Conservation (phyloP, 1,140 invertebrate genomes). For the Steinernema feltiae region DNA sequence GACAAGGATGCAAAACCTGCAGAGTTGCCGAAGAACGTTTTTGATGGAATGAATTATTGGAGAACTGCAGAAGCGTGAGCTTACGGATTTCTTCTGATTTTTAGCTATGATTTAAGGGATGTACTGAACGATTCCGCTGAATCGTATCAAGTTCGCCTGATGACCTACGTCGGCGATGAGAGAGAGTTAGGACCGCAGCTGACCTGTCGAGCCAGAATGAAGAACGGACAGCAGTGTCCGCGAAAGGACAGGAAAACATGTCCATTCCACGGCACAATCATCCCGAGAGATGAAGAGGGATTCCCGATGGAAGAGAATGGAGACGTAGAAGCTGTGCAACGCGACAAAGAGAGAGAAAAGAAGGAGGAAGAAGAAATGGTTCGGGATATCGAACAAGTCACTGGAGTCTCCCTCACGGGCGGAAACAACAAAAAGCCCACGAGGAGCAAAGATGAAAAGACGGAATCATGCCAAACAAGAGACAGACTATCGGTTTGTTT, state of each 20-base stretch:
- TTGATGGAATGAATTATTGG: conserved; percentile 48
- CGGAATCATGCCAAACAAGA: conserved; percentile 19
- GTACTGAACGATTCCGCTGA: conserved; percentile 23
- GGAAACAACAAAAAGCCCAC: conserved; percentile 30
- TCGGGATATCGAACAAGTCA: conserved; percentile 44
- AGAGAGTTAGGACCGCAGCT: conserved; percentile 24
- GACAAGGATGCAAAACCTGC: conserved; percentile 43
- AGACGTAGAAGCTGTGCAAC: conserved; percentile 12
- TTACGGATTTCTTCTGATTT: background rate
- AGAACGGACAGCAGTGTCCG: conserved; percentile 40
- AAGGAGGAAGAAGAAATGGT: conserved; percentile 41
- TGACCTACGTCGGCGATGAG: conserved; percentile 42
- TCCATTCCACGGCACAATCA: conserved; percentile 44
- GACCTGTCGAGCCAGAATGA: conserved; percentile 36
- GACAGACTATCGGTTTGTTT: conserved; percentile 40
- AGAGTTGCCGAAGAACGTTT: conserved; percentile 26
- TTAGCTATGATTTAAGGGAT: background rate
- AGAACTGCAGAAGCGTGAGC: conserved; percentile 29
- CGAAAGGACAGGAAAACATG: conserved; percentile 43
- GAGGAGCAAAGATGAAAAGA: conserved; percentile 31
- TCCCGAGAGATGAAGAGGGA: conserved; percentile 44
- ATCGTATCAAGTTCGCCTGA: conserved; percentile 30
- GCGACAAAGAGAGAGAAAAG: conserved; percentile 12
- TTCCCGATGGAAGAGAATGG: conserved; percentile 38
- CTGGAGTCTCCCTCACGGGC: conserved; percentile 27